Percentiles rank a stretch among this genome's conserved stretches.
Evolutionary conservation across 2,113 vertebrate species (phyloP).

Genomic region (Puffinus mauretanicus): DNA sequence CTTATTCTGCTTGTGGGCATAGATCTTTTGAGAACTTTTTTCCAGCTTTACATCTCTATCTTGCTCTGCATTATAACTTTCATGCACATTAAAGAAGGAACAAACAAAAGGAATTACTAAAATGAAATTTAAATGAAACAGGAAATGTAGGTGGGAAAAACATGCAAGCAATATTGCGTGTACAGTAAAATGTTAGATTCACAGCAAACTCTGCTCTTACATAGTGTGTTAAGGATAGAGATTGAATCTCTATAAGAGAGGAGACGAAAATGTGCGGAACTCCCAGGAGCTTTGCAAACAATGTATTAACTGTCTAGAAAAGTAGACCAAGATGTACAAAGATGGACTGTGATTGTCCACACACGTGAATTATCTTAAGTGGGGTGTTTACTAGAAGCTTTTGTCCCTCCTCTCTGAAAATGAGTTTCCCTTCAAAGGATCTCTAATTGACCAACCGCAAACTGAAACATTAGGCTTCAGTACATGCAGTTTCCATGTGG

Average conservation of each 20-base stretch:
- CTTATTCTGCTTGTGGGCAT: neutral
- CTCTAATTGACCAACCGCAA: neutral
- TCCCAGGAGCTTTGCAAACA: neutral
- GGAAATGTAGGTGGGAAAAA: neutral
- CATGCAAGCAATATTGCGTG: neutral
- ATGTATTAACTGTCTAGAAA: neutral
- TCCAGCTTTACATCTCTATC: neutral
- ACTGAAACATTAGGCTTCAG: neutral
- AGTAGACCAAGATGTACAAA: neutral
- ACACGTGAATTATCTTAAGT: neutral
- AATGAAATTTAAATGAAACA: neutral
- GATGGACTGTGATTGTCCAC: neutral
- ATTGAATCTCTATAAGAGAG: neutral
- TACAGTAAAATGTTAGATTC: neutral
- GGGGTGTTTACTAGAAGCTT: neutral
- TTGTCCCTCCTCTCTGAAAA: neutral
- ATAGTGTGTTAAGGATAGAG: neutral
- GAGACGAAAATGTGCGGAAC: neutral
- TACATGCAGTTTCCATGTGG: neutral
- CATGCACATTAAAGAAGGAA: neutral
- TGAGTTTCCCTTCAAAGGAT: neutral
- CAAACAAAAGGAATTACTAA: neutral
- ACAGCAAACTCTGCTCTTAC: neutral
- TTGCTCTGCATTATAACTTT: neutral
- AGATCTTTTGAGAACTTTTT: neutral